A percentile compares a stretch with the other conserved stretches of the same genome.
Conservation (phyloP, 2,888 invertebrate species). For the Peribatodes rhomboidaria region DNA sequence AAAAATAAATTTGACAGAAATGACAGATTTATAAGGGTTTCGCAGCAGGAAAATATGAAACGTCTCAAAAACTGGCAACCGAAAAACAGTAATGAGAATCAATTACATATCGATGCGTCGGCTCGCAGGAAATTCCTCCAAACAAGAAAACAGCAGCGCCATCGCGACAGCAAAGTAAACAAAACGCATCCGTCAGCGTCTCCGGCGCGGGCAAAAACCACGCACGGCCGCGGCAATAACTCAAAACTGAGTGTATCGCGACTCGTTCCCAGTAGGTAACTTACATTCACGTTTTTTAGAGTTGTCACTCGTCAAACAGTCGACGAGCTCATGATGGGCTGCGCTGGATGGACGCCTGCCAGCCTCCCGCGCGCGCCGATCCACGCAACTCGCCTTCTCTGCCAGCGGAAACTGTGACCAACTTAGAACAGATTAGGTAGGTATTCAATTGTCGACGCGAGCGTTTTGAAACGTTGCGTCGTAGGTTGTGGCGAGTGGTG, state of each 20-base stretch:
- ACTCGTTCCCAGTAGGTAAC: constrained; percentile 71
- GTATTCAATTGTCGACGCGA: constrained; percentile 41
- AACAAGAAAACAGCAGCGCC: constrained; percentile 51
- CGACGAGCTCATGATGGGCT: constrained; percentile 82
- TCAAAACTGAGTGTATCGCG: constrained; percentile 75
- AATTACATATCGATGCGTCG: constrained; percentile 42
- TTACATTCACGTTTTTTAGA: constrained; percentile 80
- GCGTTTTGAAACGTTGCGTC: constrained; percentile 32
- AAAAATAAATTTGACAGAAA: constrained; percentile 12
- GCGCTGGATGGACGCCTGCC: constrained; percentile 84
- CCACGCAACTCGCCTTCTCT: constrained; percentile 44
- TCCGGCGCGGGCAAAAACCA: constrained; percentile 57
- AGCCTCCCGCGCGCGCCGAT: constrained; percentile 60
- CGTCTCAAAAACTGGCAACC: constrained; percentile 30
- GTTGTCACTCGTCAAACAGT: constrained; percentile 84
- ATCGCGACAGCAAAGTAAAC: constrained; percentile 67
- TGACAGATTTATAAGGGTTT: constrained; percentile 17
- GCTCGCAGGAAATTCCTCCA: constrained; percentile 39
- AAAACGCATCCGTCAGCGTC: constrained; percentile 68
- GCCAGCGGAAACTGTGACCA: constrained; percentile 36
- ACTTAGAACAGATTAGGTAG: constrained; percentile 44
- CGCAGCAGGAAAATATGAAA: constrained; percentile 30
- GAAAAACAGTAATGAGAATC: constrained; percentile 45
- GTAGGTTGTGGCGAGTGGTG: constrained; percentile 65
- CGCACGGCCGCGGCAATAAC: constrained; percentile 68